phyloP scores from a whole-genome alignment of 37 sponge, comb jelly and placozoan species.

The Bolinopsis microptera region DNA sequence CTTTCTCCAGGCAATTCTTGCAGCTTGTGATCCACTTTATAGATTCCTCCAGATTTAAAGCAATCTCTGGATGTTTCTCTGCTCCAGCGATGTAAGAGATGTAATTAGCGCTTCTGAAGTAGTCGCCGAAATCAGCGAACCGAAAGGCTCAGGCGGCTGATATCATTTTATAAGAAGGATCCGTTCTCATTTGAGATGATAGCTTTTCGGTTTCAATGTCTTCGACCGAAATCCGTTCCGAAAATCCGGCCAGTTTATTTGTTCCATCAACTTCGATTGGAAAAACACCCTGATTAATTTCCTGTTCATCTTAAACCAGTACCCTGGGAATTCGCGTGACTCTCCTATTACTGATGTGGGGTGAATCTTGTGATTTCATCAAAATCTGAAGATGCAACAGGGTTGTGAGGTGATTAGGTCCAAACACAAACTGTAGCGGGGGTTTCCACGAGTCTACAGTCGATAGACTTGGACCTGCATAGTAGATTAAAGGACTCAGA shows the following conservation, averaged over 20 bases:
- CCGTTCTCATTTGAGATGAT: too few relatives aligned
- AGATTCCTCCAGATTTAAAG: too few relatives aligned
- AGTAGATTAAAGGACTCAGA: neutral
- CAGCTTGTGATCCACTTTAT: too few relatives aligned
- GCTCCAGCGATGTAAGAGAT: too few relatives aligned
- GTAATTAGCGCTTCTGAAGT: too few relatives aligned
- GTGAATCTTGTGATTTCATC: neutral
- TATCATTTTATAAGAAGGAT: too few relatives aligned
- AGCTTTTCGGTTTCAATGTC: too few relatives aligned
- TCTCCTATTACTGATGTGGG: neutral
- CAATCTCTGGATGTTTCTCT: too few relatives aligned
- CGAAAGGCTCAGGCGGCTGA: too few relatives aligned
- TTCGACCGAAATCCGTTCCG: too few relatives aligned
- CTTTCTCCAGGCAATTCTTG: too few relatives aligned
- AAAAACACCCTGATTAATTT: neutral
- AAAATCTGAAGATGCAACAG: neutral
- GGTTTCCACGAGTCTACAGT: neutral
- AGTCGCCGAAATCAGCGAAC: too few relatives aligned
- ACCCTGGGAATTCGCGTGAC: neutral
- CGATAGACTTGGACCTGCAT: neutral
- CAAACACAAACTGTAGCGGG: neutral
- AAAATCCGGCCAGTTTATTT: neutral
- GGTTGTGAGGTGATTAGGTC: neutral
- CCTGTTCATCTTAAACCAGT: neutral
- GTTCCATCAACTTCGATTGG: neutral